Evolutionary conservation across 2,797 vertebrate species (phyloP).

Genomic region (Masticophis lateralis): DNA sequence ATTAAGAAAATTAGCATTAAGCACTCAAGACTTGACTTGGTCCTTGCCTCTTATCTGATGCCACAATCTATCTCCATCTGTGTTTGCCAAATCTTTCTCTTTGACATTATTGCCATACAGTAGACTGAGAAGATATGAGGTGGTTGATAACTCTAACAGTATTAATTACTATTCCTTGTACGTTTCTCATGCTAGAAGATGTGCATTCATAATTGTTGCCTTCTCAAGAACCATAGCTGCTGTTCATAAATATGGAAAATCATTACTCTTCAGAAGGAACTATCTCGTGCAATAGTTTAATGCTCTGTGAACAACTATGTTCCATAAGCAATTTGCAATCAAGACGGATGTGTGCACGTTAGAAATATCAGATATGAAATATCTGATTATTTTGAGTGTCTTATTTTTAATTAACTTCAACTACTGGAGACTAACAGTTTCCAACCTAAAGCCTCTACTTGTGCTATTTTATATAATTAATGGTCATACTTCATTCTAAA

Average conservation of each 20-base stretch:
- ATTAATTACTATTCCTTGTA: conserved; percentile 67
- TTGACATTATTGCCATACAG: conserved; percentile 64
- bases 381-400: conserved; percentile 51
- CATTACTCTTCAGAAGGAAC: conserved; percentile 63
- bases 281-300: conserved; percentile 83
- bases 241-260: conserved; percentile 61
- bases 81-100: conserved; percentile 76
- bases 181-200: conserved; percentile 69
- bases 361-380: conserved; percentile 52
- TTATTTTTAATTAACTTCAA: conserved; percentile 53
- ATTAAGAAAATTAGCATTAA: conserved; percentile 40
- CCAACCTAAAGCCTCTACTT: conserved; percentile 57
- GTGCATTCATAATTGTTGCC: conserved; percentile 54
- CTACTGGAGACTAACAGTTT: conserved; percentile 60
- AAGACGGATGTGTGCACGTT: conserved; percentile 49
- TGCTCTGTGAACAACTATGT: conserved; percentile 76
- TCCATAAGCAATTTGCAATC: conserved; percentile 63
- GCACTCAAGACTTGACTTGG: conserved; percentile 46
- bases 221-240: conserved; percentile 56
- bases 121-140: conserved; percentile 60
- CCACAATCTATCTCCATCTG: conserved; percentile 63
- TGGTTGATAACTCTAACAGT: conserved; percentile 68
- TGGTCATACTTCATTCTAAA: conserved; percentile 62
- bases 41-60: conserved; percentile 42
- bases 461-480: conserved; percentile 60